Percentiles rank a stretch among this genome's conserved stretches.
phyloP scores from a whole-genome alignment of 2,888 invertebrate genomes.

The Apamea epomidion region DNA sequence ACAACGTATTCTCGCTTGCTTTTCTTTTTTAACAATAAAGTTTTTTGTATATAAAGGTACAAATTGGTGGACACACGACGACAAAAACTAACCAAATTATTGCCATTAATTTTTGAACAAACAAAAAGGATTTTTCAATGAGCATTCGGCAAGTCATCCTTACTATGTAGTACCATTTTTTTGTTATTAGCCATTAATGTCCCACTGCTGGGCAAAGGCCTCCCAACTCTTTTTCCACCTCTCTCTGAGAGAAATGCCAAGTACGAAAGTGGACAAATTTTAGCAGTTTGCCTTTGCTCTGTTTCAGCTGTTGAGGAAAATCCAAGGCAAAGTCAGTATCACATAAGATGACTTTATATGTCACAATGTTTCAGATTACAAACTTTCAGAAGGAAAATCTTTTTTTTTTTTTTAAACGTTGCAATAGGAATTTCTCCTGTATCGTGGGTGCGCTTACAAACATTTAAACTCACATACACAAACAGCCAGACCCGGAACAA shows the following conservation, averaged over 20 bases:
- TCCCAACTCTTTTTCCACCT: no score
- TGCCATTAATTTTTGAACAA: conserved; percentile 11
- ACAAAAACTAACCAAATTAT: conserved; percentile 27
- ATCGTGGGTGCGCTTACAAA: no score
- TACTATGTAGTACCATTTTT: no score
- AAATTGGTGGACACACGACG: conserved; percentile 8
- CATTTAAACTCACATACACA: no score
- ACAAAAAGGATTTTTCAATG: conserved; percentile 14
- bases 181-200: no score
- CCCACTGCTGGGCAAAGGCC: no score
- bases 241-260: not conserved
- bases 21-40: not conserved
- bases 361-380: not conserved
- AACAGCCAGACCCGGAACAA: no score
- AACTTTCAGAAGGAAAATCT: not conserved
- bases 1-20: not conserved
- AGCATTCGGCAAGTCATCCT: conserved; percentile 7
- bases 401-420: no score
- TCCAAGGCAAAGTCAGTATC: not conserved
- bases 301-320: not conserved
- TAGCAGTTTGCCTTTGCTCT: not conserved
- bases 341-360: not conserved
- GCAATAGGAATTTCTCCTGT: no score
- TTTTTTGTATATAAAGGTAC: not conserved
- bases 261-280: not conserved